These are phyloP conservation scores for Anoplolepis gracilipes DNA, from an alignment of 1,140 invertebrate species.

Conservation along the genomic window DNA sequence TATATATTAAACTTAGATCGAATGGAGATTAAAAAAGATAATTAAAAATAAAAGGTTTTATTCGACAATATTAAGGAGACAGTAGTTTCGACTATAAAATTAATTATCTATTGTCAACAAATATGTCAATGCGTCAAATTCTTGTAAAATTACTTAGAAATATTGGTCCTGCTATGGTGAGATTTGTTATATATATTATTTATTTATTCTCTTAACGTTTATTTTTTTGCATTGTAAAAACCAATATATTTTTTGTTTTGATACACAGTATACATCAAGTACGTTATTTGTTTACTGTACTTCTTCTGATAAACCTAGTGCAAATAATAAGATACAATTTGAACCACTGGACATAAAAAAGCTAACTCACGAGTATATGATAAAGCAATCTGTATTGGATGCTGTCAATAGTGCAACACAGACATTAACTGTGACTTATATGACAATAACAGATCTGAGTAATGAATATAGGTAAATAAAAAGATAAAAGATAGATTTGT, in stretches of 20 bases:
- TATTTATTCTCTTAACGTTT: constrained; percentile 5
- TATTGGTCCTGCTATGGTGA: constrained; percentile 67
- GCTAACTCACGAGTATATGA: constrained; percentile 82
- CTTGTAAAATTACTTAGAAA: constrained; percentile 60
- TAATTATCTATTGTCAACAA: constrained; percentile 28
- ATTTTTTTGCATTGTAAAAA: constrained; percentile 13
- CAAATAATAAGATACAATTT: constrained; percentile 76
- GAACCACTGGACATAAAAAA: constrained; percentile 71
- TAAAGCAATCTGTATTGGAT: constrained; percentile 82
- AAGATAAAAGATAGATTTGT: not conserved
- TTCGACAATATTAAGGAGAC: not conserved
- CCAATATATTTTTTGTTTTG: constrained; percentile 39
- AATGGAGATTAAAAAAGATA: not conserved
- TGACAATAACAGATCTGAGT: constrained; percentile 79
- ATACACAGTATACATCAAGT: constrained; percentile 69
- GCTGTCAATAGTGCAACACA: constrained; percentile 81
- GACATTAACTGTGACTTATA: constrained; percentile 79
- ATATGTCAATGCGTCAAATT: constrained; percentile 69
- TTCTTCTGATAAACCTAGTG: constrained; percentile 62
- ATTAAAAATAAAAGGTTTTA: not conserved
- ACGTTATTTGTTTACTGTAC: constrained; percentile 69
- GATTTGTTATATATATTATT: too few species aligned
- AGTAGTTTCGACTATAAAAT: not conserved
- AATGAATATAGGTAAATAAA: constrained; percentile 80
- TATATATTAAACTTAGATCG: not conserved